These are phyloP conservation scores for Temnothorax curvispinosus DNA, from an alignment of 1,140 invertebrate genomes.

Conservation along the genomic window DNA sequence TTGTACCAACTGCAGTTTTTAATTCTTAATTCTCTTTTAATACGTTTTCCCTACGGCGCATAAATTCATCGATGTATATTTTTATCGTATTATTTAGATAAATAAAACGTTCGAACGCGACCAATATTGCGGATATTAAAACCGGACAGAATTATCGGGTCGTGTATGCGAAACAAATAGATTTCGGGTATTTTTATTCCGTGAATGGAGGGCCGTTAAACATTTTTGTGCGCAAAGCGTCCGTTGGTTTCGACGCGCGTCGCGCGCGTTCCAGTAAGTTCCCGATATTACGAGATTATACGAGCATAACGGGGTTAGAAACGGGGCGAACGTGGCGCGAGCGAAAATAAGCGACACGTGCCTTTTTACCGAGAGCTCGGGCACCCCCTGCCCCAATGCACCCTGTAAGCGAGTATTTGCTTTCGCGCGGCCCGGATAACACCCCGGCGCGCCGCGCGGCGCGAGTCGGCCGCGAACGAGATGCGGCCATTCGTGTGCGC, in stretches of 20 bases:
- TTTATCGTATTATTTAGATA: constrained; percentile 29
- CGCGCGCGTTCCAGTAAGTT: neutral
- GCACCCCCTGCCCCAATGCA: neutral
- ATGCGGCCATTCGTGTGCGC: constrained; percentile 63
- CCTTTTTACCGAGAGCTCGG: constrained; percentile 17
- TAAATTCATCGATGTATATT: neutral
- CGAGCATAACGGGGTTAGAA: constrained; percentile 20
- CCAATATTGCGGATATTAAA: constrained; percentile 38
- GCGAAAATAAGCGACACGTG: constrained; percentile 48
- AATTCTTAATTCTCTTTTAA: constrained; percentile 7
- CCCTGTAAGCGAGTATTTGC: constrained; percentile 26
- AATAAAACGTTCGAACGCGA: constrained; percentile 9
- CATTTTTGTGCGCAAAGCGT: neutral
- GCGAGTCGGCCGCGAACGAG: constrained; percentile 10
- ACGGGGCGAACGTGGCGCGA: neutral
- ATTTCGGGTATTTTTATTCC: constrained; percentile 25
- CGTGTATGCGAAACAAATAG: neutral
- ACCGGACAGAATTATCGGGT: neutral
- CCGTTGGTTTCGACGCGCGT: neutral
- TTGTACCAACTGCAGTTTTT: neutral
- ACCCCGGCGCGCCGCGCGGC: neutral
- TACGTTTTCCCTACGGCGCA: neutral
- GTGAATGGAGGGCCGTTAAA: neutral
- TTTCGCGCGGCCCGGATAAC: constrained; percentile 26
- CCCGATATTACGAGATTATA: constrained; percentile 12